These are phyloP conservation scores for Danio albolineatus DNA, from an alignment of 2,797 vertebrate species.

Conservation along the genomic window DNA sequence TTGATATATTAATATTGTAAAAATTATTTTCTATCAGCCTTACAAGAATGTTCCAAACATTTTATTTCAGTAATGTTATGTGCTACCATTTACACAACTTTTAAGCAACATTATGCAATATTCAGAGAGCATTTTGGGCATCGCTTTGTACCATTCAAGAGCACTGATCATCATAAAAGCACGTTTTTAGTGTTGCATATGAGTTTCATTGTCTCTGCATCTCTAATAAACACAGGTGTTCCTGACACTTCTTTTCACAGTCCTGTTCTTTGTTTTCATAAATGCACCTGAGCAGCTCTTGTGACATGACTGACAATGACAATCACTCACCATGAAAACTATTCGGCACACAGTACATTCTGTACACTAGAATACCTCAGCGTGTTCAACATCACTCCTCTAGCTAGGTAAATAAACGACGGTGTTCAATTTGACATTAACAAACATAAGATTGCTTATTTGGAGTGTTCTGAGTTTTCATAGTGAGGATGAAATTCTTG, in stretches of 20 bases:
- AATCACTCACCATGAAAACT: slow-evolving; percentile 18
- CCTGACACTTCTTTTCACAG: not conserved
- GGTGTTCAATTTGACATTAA: not conserved
- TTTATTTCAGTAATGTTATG: no score
- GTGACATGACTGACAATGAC: slow-evolving; percentile 4
- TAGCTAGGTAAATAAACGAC: not conserved
- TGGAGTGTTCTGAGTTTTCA: not conserved
- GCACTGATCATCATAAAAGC: not conserved
- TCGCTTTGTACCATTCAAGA: not conserved
- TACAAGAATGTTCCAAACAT: no score
- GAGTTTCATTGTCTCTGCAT: not conserved
- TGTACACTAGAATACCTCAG: not conserved
- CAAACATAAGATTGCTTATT: not conserved
- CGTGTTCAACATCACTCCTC: not conserved
- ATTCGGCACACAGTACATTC: not conserved
- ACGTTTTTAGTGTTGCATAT: not conserved
- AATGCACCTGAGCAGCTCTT: not conserved
- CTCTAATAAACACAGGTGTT: not conserved
- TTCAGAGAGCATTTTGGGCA: no score
- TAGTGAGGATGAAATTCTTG: not conserved
- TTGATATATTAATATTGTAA: no score
- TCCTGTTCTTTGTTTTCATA: not conserved
- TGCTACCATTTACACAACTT: no score
- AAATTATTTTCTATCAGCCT: no score
- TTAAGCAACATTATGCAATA: no score